Evolutionary conservation across 2,113 vertebrate species (phyloP), one percentile per base, ranked within the genome.

Genomic region (Atlantisia rogersi): DNA sequence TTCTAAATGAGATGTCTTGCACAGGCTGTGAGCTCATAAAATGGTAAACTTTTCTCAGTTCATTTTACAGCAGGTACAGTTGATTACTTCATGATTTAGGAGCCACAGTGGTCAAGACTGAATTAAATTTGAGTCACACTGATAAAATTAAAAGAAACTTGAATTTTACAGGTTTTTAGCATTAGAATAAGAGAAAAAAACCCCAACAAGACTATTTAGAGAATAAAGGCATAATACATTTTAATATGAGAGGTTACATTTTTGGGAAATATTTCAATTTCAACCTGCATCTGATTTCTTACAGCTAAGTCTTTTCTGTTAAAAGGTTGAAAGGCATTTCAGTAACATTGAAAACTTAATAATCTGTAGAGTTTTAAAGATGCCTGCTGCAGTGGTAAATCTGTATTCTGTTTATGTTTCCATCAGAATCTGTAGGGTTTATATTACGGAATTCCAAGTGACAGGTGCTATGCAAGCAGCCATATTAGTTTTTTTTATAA

Each of bases 21-120:
- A 86, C 76, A 62, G 44, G 40, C 29, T 86, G 25, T 55, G 84
- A 97, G 92, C 93, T 97, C 91, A 96, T 92, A 97, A 97, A 97
- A 94, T 65, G 63, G 60, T 50, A 95, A 85, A 92, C 88, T 97
- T 97, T 92, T 71, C 68, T 92, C 73, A 26, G 60, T 88, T 97
- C 25, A 15, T 94, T 96, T 97, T 95, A 93, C 52, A 94, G 73
- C 56, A 85, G 81, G 82, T 55, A 91, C 63, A 85, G 71, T 90
- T 94, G 92, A 97, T 96, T 96, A 95, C 21, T 77, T 94, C 63
- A 59, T 20, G 4, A 96, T 96, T 95, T 81, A 82, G 86, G 50
- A 90, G 73, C 16, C 75, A 62, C 60, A 26, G 62, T 73, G 82
- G 86, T 95, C 95, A 96, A 68, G 90, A 93, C 25, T 70, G 87